Evolutionary conservation across 2,888 invertebrate species (phyloP).

Genomic region (Tribolium freemani): DNA sequence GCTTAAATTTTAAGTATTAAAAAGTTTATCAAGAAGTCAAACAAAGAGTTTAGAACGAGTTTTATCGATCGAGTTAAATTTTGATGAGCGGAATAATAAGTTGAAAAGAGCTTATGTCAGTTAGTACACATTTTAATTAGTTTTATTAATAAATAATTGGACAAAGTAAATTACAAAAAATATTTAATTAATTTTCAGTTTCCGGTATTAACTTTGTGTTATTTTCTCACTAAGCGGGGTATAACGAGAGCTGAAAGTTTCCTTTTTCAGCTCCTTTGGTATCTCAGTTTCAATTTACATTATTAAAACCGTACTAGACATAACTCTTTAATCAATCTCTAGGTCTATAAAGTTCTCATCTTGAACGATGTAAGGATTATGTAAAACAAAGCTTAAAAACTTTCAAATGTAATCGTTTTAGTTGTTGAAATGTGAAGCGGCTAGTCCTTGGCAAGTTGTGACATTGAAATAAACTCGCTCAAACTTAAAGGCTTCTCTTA

Average conservation of each 20-base stretch:
- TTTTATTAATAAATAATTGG: background rate
- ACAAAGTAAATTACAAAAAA: background rate
- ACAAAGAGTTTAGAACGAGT: background rate
- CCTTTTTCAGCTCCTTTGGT: background rate
- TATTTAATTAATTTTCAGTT: background rate
- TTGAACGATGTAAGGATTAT: background rate
- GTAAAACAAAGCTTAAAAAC: conserved; percentile 14
- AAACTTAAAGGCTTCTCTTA: conserved; percentile 33
- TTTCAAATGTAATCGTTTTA: conserved; percentile 34
- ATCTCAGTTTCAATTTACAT: background rate
- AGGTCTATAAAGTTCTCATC: too few relatives aligned
- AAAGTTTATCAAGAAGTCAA: background rate
- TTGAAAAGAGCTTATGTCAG: background rate
- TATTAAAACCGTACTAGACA: background rate
- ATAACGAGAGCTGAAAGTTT: background rate
- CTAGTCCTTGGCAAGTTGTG: conserved; percentile 28
- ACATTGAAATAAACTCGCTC: conserved; percentile 33
- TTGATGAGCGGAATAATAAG: conserved; percentile 9
- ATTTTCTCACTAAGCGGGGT: background rate
- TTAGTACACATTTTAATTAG: background rate
- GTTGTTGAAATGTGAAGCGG: conserved; percentile 22
- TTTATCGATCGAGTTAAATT: conserved; percentile 18
- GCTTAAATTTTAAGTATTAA: background rate
- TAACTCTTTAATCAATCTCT: background rate
- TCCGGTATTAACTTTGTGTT: background rate